phyloP scores from a whole-genome alignment of 2,113 vertebrate genomes.

The Acanthisitta chloris region DNA sequence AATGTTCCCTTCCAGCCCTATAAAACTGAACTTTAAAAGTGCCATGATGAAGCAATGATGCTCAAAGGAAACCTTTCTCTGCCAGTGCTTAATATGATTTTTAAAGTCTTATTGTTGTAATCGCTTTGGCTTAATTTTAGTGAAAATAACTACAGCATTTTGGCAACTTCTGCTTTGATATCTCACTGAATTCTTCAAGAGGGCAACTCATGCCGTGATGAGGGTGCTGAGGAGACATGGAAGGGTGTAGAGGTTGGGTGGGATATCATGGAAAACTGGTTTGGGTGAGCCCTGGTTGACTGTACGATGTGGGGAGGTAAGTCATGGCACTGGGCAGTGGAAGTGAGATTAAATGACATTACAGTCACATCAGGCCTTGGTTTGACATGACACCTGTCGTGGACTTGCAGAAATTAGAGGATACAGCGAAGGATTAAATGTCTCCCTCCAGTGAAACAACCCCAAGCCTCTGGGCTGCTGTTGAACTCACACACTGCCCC shows the following conservation, averaged over 20 bases:
- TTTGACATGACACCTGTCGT: background rate
- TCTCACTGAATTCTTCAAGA: background rate
- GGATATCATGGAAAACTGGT: background rate
- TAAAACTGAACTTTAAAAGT: background rate
- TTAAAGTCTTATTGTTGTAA: background rate
- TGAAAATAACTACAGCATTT: background rate
- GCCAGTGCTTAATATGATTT: background rate
- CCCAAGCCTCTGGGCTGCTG: background rate
- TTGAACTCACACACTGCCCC: background rate
- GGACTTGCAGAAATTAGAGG: background rate
- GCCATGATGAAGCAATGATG: background rate
- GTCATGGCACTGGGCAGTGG: background rate
- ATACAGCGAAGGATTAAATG: background rate
- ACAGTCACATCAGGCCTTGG: background rate
- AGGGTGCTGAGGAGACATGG: background rate
- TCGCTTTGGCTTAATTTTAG: background rate
- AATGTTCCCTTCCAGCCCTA: conserved; percentile 22
- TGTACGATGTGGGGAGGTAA: background rate
- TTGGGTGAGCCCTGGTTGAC: background rate
- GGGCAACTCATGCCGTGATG: background rate
- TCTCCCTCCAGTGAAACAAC: background rate
- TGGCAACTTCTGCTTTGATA: background rate
- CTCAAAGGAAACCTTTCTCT: background rate
- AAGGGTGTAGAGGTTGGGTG: background rate
- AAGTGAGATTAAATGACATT: background rate